phyloP scores from a whole-genome alignment of 1,140 invertebrate species.

The Drosophila auraria region DNA sequence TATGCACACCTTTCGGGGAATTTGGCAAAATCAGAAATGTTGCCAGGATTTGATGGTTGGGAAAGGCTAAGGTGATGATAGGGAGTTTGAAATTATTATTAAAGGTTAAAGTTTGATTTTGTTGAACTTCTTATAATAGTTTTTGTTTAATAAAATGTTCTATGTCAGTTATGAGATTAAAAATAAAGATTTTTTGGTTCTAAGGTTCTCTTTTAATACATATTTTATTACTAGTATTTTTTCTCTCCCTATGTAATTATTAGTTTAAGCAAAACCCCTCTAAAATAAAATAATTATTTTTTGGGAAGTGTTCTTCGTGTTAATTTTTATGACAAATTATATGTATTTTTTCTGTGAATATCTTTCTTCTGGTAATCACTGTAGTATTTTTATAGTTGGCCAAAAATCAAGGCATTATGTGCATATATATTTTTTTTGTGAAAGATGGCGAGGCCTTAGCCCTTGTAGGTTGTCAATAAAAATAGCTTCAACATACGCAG shows the following conservation, averaged over 20 bases:
- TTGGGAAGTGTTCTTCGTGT: background rate
- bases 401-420: conserved; percentile 30
- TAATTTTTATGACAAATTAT: background rate
- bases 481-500: conserved; percentile 20
- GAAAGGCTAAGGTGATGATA: background rate
- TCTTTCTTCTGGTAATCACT: background rate
- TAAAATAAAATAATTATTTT: background rate
- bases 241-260: background rate
- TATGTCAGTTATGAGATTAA: background rate
- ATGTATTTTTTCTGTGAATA: background rate
- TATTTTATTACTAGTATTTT: background rate
- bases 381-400: background rate
- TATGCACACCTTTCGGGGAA: conserved; percentile 24
- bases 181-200: too few species aligned
- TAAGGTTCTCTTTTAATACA: background rate
- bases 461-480: conserved; percentile 55
- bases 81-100: background rate
- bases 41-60: background rate
- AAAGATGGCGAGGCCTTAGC: conserved; percentile 30
- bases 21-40: background rate
- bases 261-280: accelerated
- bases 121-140: background rate
- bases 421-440: background rate
- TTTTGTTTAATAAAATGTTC: background rate
- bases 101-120: too few species aligned